phyloP scores from a whole-genome alignment of 1,140 invertebrate genomes.

The Zaprionus vittiger region DNA sequence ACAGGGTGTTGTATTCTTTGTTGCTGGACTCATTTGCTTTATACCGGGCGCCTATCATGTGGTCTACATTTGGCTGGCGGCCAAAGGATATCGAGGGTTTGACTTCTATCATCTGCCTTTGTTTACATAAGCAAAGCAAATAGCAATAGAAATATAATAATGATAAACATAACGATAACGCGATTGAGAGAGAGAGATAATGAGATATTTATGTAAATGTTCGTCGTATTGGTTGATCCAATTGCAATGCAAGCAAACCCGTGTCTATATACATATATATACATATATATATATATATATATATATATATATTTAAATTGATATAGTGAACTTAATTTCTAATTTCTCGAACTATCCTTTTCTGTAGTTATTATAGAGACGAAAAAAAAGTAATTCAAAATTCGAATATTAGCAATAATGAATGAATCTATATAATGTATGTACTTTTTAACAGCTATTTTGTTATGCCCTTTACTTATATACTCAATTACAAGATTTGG shows the following conservation, averaged over 20 bases:
- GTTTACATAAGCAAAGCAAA: conserved; percentile 87
- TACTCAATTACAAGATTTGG: conserved; percentile 61
- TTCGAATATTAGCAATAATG: conserved; percentile 67
- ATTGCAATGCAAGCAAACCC: conserved; percentile 24
- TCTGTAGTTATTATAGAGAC: conserved; percentile 56
- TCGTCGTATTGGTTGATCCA: conserved; percentile 51
- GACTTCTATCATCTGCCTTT: conserved; percentile 93
- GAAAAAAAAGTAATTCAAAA: conserved; percentile 3
- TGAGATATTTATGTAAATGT: conserved; percentile 24
- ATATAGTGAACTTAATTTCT: conserved; percentile 60
- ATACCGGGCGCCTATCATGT: conserved; percentile 93
- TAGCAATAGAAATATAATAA: conserved; percentile 34
- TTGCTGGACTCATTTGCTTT: conserved; percentile 92
- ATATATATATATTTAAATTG: conserved; percentile 38
- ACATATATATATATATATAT: conserved; percentile 41
- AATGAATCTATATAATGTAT: conserved; percentile 46
- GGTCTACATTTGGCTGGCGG: conserved; percentile 92
- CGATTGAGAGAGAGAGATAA: conserved; percentile 1
- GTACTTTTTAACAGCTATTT: conserved; percentile 63
- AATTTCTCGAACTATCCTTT: conserved; percentile 28
- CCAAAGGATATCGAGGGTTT: conserved; percentile 91
- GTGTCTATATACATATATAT: conserved; percentile 33
- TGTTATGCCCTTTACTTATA: conserved; percentile 58
- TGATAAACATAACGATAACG: conserved; percentile 13
- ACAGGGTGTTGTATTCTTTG: conserved; percentile 92